Conservation (phyloP, 2,797 vertebrate genomes). For the Malacoctenus gilli region DNA sequence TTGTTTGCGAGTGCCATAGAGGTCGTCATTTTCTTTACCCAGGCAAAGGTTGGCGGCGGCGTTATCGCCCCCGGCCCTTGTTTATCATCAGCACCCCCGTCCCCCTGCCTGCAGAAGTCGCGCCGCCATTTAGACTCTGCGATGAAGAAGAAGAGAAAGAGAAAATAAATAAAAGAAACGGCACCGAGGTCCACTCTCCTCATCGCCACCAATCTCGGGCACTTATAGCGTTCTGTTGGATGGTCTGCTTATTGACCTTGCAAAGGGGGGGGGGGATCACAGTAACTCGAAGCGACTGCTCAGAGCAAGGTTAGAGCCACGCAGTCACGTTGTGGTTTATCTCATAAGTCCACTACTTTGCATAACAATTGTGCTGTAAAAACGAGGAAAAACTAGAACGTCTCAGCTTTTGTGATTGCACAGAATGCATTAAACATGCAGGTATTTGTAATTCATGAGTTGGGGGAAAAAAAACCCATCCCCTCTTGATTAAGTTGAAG, state of each 20-base stretch:
- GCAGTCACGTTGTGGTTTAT: constrained; percentile 27
- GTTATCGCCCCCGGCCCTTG: constrained; percentile 38
- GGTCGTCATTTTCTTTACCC: constrained; percentile 25
- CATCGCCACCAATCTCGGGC: constrained; percentile 36
- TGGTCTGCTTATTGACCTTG: constrained; percentile 57
- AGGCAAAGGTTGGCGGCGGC: constrained; percentile 42
- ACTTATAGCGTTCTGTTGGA: constrained; percentile 24
- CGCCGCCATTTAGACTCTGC: constrained; percentile 48
- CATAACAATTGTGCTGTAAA: constrained; percentile 37
- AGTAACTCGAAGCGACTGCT: constrained; percentile 38
- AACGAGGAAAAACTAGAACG: no score
- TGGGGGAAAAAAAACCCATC: no score
- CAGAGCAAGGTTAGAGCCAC: constrained; percentile 46
- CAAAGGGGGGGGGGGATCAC: constrained; percentile 1
- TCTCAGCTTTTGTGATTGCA: constrained; percentile 27
- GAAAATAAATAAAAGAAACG: no score
- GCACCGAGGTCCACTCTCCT: constrained; percentile 24
- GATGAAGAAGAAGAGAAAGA: no score
- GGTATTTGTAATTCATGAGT: constrained; percentile 36
- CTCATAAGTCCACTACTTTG: constrained; percentile 36
- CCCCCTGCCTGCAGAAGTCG: constrained; percentile 31
- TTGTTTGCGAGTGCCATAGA: constrained; percentile 12
- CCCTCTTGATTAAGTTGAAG: constrained; percentile 14
- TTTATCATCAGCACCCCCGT: constrained; percentile 44
- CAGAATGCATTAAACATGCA: constrained; percentile 42